Percentiles rank a stretch among this genome's conserved stretches.
Evolutionary conservation across 2,113 vertebrate species (phyloP).

Genomic region (Ceyx margarethae): DNA sequence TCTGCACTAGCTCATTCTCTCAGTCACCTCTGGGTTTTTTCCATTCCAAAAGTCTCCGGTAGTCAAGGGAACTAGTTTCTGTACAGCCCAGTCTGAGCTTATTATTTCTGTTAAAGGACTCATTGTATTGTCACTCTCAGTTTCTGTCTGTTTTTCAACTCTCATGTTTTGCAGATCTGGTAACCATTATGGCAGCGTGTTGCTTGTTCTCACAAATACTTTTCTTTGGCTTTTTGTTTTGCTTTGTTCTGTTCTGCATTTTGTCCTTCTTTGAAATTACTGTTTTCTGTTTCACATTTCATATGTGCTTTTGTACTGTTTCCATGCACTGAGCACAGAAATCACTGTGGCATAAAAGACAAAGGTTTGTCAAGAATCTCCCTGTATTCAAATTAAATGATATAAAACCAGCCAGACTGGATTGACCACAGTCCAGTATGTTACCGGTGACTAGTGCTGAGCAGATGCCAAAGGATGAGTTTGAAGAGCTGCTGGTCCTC

Average conservation of each 20-base stretch:
- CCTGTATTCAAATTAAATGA: neutral
- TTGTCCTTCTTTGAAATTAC: neutral
- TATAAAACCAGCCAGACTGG: neutral
- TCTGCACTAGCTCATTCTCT: conserved; percentile 36
- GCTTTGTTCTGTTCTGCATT: neutral
- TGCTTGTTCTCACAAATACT: neutral
- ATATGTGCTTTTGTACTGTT: neutral
- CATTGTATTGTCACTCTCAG: conserved; percentile 28
- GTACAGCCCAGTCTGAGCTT: conserved; percentile 41
- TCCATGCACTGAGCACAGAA: neutral
- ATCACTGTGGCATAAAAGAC: neutral
- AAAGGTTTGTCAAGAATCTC: neutral
- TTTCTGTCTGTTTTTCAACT: neutral
- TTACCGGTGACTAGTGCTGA: neutral
- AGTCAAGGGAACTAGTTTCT: conserved; percentile 65
- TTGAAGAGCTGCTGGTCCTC: neutral
- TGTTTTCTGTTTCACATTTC: neutral
- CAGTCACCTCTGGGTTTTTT: conserved; percentile 53
- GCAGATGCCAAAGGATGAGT: neutral
- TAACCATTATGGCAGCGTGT: neutral
- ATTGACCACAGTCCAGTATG: neutral
- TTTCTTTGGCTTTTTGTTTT: neutral
- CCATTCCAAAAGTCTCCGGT: conserved; percentile 49
- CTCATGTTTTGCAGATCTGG: neutral
- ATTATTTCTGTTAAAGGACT: conserved; percentile 56